Base-by-base conservation (phyloP, 2,888 invertebrate species). In the Mimas tiliae region DNA sequence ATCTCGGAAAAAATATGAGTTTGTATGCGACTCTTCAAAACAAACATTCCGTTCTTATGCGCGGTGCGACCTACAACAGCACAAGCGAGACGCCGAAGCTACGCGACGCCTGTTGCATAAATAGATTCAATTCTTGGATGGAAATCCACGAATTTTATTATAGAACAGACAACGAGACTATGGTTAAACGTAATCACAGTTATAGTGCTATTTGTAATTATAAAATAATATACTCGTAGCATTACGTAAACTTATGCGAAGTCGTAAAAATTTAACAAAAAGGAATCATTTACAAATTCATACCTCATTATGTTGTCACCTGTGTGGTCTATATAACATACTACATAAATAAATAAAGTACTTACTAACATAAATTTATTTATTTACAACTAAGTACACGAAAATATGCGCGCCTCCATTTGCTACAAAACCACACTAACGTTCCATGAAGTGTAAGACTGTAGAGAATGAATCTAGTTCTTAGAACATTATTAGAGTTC, bases 1-100 rank as follows among this genome's bases (percentile, higher is more conserved):
- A 89, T 89, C 88, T 81, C 75, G 73, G 86, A 88, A 88, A 87
- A 88, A 88, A 86, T 85, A 85, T 74, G 83, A 85, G 82, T 86
- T 87, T 89, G 90, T 88, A 90, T 89, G 90, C 85, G 88, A 89
- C 87, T 89, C 87, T 84, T 89, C 86, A 85, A 89, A 88, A 87
- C 89, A 90, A 90, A 90, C 87, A 89, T 85, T 87, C 86, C 85
- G 84, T 83, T 87, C 82, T 85, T 84, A 87, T 84, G 86, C 82
- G 84, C 84, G 82, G 85, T 84, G 85, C 88, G 85, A 87, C 89
- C 86, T 83, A 87, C 80, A 83, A 79, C 80, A 79, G 76, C 76
- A 81, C 85, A 80, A 82, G 79, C 79, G 78, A 81, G 77, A 86
- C 90, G 87, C 86, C 88, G n/a, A n/a, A n/a, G n/a, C n/a, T n/a